phyloP scores from a whole-genome alignment of 2,113 vertebrate species.

The Phaethornis superciliosus region DNA sequence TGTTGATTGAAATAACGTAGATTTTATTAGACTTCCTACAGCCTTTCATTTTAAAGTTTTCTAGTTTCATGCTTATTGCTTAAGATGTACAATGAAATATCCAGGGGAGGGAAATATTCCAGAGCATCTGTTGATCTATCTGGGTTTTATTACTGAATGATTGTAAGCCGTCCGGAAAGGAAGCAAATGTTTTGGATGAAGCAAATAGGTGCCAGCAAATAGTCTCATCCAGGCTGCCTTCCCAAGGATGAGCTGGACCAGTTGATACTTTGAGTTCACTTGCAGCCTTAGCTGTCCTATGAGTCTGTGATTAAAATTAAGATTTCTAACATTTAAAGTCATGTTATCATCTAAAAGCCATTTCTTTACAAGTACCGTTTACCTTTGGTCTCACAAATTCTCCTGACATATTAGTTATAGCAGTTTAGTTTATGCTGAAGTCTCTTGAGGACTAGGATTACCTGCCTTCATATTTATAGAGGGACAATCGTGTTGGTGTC shows the following conservation, averaged over 20 bases:
- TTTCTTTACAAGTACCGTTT: neutral
- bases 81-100: neutral
- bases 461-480: neutral
- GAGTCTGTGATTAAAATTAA: neutral
- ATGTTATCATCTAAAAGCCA: neutral
- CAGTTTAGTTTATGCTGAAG: neutral
- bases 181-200: neutral
- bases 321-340: neutral
- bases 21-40: neutral
- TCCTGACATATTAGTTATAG: neutral
- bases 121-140: neutral
- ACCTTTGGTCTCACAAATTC: neutral
- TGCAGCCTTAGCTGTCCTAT: neutral
- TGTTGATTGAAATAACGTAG: neutral
- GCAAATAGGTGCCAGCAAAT: rapidly evolving
- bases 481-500: neutral
- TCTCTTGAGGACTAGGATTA: neutral
- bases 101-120: neutral
- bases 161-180: neutral
- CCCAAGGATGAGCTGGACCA: neutral
- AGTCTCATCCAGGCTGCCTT: neutral
- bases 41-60: neutral
- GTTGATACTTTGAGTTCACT: rapidly evolving
- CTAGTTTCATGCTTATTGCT: neutral
- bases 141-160: neutral